Evolutionary conservation across 2,113 vertebrate genomes (phyloP).

Genomic region (Coregonus clupeaformis): DNA sequence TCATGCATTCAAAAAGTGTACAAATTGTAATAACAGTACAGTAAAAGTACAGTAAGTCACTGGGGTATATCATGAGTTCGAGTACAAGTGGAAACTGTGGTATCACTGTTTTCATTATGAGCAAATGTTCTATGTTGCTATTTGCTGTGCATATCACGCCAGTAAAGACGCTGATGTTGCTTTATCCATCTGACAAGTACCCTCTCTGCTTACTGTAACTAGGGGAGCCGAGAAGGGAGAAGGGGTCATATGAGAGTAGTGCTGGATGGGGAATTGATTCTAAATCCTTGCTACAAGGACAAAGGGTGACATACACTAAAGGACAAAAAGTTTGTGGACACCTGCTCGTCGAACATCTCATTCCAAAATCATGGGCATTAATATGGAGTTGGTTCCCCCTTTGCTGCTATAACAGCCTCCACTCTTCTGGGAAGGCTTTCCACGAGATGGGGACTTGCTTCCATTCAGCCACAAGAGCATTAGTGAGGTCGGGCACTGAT

Average conservation of each 20-base stretch:
- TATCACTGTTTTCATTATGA: background rate
- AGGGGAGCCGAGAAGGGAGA: background rate
- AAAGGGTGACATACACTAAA: background rate
- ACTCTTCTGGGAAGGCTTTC: too few relatives aligned
- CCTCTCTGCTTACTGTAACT: background rate
- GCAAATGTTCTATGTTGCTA: background rate
- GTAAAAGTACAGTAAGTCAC: background rate
- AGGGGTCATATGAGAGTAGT: slow-evolving; percentile 16
- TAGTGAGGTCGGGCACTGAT: too few relatives aligned
- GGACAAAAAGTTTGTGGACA: too few relatives aligned
- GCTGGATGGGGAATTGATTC: slow-evolving; percentile 16
- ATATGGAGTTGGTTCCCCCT: too few relatives aligned
- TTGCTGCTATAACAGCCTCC: too few relatives aligned
- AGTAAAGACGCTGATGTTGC: background rate
- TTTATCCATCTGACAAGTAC: slow-evolving; percentile 3
- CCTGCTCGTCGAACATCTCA: too few relatives aligned
- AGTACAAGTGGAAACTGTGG: background rate
- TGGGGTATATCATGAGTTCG: background rate
- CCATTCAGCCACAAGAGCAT: too few relatives aligned
- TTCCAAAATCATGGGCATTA: too few relatives aligned
- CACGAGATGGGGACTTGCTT: too few relatives aligned
- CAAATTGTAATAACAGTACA: background rate
- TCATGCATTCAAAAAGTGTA: background rate
- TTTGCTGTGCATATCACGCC: background rate
- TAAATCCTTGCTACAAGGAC: slow-evolving; percentile 5